Base-by-base conservation (phyloP, 2,113 vertebrate genomes). In the Pampusana beccarii region DNA sequence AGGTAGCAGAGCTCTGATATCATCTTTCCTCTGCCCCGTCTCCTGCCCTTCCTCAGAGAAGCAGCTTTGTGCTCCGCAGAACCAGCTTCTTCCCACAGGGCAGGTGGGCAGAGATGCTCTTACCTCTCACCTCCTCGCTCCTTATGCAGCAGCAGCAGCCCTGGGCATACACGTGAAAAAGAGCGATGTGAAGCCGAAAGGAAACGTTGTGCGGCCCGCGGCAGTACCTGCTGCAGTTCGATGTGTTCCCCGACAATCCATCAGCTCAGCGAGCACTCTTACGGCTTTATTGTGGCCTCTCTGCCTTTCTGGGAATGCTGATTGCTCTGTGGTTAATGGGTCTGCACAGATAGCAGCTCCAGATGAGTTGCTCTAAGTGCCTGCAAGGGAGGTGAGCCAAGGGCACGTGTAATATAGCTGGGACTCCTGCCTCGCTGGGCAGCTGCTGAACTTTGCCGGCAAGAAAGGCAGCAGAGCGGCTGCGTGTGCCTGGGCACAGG, bases 401-500 rank as follows among this genome's bases (percentile, higher is more conserved):
- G 94, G 91, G 51, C 46, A 5, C 0, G 13, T 61, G 79, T 11
- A 26, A 17, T 18, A 11, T 0, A 8, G 20, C 75, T 34, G 56
- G 58, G 67, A 9, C 36, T 80, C 18, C 11, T 17, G 57, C 29
- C 44, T 64, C 19, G 2, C 1, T 58, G 54, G 62, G 44, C 33
- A 23, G 66, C 81, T 82, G 66, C 7, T 51, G 58, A 58, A 38
- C 44, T 61, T n/a, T 2, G 42, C 42, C 16, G 42, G 44, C 16
- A 6, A 6, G 31, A 61, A 26, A 31, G 71, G 31, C 4, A 21
- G 31, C 5, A 4, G 11, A 40, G 71, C 5, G 38, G 40, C 46
- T 53, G 15, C 0, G 3, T 40, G 28, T 1, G 3, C 31, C 60
- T 34, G 46, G 33, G 12, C 16, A 2, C 0, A 1, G 19, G 2